Percentiles rank a stretch among this genome's conserved stretches.
These are phyloP conservation scores for roundworm (Caenorhabditis elegans) DNA, from an alignment of 1,140 invertebrate species.

Conservation along the genomic window WBcel235 BX284604.4:2041001-2041500, in stretches of 20 bases:
- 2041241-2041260: no score
- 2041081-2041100: no score
- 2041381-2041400: no score
- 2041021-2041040: slow-evolving; percentile 50
- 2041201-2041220: slow-evolving; percentile 42
- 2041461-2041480: slow-evolving; percentile 24
- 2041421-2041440: no score
- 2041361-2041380: no score
- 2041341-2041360: no score
- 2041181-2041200: slow-evolving; percentile 19
- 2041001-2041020: slow-evolving; percentile 50
- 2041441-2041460: slow-evolving; percentile 39
- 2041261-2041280: no score
- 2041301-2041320: no score
- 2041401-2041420: no score
- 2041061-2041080: not conserved
- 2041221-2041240: not conserved
- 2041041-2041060: not conserved
- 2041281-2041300: no score
- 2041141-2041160: slow-evolving; percentile 22
- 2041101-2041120: no score
- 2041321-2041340: no score
- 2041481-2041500: slow-evolving; percentile 36
- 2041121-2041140: slow-evolving; percentile 10
- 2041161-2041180: slow-evolving; percentile 34